Base-by-base conservation (phyloP, 1,140 invertebrate species). In the Bombus breviceps region DNA sequence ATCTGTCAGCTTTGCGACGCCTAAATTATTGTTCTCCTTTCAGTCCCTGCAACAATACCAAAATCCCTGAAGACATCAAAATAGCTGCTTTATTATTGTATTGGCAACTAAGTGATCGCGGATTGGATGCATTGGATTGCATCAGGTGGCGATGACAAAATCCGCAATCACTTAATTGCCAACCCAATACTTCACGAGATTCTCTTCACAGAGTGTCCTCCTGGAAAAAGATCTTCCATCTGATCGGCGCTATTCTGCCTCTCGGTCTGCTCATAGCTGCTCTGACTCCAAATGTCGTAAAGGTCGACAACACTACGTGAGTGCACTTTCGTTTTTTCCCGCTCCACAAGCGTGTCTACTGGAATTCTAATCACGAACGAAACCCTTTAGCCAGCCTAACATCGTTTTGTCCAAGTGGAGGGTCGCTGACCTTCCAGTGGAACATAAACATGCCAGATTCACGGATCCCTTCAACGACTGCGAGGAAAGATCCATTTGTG, bases 251-350 rank as follows among this genome's bases (percentile, higher is more conserved):
- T 47, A 93, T 95, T 76, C 74, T 95, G 47, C 95, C 95, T 0
- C 84, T 95, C 22, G 95, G 95, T 41, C 86, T 95, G 66, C 92
- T 95, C 37, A 81, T 95, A 3, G 95, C 95, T 8, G 91, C 95
- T 10, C 62, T 95, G 10, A 92, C 92, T 1, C 94, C 95, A 6
- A 95, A 91, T 37, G 85, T 94, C 37, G 77, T 94, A 28, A 91
- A 87, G 69, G 90, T 95, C 69, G 85, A 90, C 41, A 91, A 92
- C 74, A 86, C 90, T 43, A 92, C 92, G 95, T 95, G 89, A 93
- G 92, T 62, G n/a, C 62, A 77, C 32, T 76, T 59, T 76, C 53
- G 32, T 43, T 32, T 77, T 2, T 32, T 43, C 69, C n/a, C 34
- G 62, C 22, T 41, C 9, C 32, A 9, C 2, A 62, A 37, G 13